phyloP scores from a whole-genome alignment of 2,113 vertebrate species.

The Apodemus sylvaticus region DNA sequence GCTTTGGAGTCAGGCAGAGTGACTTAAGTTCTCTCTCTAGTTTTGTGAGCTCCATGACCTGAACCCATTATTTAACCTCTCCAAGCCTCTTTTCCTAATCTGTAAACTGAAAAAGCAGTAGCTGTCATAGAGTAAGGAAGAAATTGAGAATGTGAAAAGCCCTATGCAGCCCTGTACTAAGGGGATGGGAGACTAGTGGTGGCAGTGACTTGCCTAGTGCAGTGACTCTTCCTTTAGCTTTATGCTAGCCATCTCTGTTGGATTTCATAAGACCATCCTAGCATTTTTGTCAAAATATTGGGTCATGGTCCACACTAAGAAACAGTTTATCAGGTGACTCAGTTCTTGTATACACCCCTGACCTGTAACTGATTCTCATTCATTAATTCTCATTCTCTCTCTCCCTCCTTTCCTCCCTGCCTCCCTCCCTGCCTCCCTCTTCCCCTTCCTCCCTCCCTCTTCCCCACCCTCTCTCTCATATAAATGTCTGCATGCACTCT shows the following conservation, averaged over 20 bases:
- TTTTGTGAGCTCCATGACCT: not conserved
- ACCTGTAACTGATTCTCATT: no score
- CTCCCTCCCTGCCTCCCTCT: no score
- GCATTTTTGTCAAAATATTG: not conserved
- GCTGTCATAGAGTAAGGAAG: not conserved
- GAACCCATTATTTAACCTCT: not conserved
- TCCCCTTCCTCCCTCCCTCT: no score
- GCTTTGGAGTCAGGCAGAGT: not conserved
- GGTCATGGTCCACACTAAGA: not conserved
- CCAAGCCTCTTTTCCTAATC: not conserved
- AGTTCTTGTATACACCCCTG: not conserved
- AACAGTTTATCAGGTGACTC: not conserved
- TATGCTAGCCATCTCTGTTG: not conserved
- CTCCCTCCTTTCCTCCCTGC: no score
- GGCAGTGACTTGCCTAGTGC: no score
- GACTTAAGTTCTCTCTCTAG: not conserved
- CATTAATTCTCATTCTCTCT: no score
- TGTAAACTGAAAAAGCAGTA: not conserved
- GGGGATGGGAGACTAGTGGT: no score
- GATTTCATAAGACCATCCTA: not conserved
- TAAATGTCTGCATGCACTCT: not conserved
- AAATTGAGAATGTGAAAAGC: not conserved
- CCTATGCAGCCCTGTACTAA: rapidly evolving
- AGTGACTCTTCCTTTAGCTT: not conserved
- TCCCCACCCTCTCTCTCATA: no score